Evolutionary conservation across 2,888 invertebrate species (phyloP).

Genomic region (Cremastinae sp.): DNA sequence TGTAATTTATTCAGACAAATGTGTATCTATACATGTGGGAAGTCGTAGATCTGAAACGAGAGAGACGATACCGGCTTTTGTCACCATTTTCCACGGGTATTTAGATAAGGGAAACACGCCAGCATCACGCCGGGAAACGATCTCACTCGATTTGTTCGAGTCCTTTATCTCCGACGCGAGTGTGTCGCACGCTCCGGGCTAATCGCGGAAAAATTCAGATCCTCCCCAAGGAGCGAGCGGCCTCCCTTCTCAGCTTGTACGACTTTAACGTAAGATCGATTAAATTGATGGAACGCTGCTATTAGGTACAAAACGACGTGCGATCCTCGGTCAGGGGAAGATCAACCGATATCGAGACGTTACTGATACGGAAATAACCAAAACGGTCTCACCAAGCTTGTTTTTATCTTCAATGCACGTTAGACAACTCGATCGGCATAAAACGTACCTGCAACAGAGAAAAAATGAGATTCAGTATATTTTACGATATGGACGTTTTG

Average conservation of each 20-base stretch:
- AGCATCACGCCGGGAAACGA: slow-evolving; percentile 51
- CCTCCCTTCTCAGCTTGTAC: slow-evolving; percentile 17
- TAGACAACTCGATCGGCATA: slow-evolving; percentile 13
- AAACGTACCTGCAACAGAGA: slow-evolving; percentile 68
- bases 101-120: slow-evolving; percentile 64
- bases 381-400: slow-evolving; percentile 58
- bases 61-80: slow-evolving; percentile 36
- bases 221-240: slow-evolving; percentile 24
- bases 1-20: neutral
- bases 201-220: slow-evolving; percentile 37
- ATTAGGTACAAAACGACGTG: neutral
- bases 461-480: slow-evolving; percentile 29
- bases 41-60: slow-evolving; percentile 31
- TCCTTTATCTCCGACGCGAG: slow-evolving; percentile 47
- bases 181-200: slow-evolving; percentile 26
- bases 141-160: slow-evolving; percentile 59
- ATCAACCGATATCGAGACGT: neutral
- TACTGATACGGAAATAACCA: slow-evolving; percentile 33
- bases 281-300: slow-evolving; percentile 7
- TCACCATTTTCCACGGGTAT: slow-evolving; percentile 63
- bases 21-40: slow-evolving; percentile 12
- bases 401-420: neutral
- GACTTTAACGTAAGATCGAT: slow-evolving; percentile 49
- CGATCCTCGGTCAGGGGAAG: neutral
- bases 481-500: neutral